Evolutionary conservation across 2,888 invertebrate genomes (phyloP).

Genomic region (Stomorhina lunata): DNA sequence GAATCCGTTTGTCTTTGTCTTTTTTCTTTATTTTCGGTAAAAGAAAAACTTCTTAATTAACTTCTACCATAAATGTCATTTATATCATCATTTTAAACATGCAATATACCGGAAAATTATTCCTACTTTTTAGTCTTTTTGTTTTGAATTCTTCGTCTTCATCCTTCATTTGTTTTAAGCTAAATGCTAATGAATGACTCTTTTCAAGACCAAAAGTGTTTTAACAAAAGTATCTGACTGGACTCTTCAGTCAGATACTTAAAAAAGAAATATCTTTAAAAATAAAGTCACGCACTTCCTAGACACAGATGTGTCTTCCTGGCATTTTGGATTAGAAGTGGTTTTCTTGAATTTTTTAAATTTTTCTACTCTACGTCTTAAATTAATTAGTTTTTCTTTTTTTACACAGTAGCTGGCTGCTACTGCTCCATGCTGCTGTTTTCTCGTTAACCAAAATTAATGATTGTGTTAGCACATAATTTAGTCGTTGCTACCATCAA

Average conservation of each 20-base stretch:
- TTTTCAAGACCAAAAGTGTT: neutral
- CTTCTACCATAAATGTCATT: constrained; percentile 57
- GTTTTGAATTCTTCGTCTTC: neutral
- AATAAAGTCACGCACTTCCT: constrained; percentile 61
- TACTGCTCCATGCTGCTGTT: neutral
- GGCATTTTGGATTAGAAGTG: too few species aligned
- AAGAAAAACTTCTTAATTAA: constrained; percentile 56
- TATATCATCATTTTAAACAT: constrained; percentile 53
- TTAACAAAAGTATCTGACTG: too few species aligned
- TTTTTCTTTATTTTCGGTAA: neutral
- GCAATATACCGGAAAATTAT: constrained; percentile 56
- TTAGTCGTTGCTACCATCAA: too few species aligned
- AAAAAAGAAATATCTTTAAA: too few species aligned
- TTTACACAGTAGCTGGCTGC: neutral
- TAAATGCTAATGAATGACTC: constrained; percentile 41
- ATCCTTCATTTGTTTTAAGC: constrained; percentile 33
- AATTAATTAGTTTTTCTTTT: constrained; percentile 34
- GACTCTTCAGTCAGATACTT: constrained; percentile 1
- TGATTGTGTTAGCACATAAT: neutral
- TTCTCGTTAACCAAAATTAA: neutral
- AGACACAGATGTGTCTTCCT: neutral
- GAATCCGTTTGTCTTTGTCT: neutral
- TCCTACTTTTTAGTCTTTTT: neutral
- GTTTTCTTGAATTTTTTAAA: neutral
- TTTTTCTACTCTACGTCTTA: neutral